Conservation (phyloP, 1,140 invertebrate genomes). For the Drosophila arawakana region DNA sequence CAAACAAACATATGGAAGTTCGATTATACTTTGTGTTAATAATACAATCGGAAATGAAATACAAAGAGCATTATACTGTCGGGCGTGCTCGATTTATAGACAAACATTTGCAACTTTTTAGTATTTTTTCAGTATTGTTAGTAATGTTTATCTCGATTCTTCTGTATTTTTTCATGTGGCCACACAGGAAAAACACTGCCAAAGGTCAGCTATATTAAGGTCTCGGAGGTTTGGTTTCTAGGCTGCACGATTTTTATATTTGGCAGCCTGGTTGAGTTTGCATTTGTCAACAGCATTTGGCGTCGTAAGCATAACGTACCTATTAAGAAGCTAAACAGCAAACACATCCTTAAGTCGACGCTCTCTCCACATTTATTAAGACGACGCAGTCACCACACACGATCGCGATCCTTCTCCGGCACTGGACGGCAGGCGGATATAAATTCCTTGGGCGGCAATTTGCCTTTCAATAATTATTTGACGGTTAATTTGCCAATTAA, state of each 20-base stretch:
- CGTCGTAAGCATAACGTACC: constrained; percentile 92
- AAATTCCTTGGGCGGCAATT: constrained; percentile 68
- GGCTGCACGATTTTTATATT: constrained; percentile 94
- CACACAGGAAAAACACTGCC: constrained; percentile 90
- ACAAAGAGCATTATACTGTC: no score
- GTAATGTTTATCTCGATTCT: neutral
- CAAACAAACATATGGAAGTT: no score
- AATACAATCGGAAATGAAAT: no score
- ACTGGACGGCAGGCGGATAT: constrained; percentile 86
- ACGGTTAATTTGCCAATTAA: constrained; percentile 76
- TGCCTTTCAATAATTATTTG: constrained; percentile 71
- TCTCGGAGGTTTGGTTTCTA: constrained; percentile 95
- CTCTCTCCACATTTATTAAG: constrained; percentile 90
- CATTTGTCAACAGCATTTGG: constrained; percentile 96
- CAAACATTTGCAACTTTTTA: no score
- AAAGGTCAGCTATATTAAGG: constrained; percentile 96
- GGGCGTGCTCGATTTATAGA: no score
- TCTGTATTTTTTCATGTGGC: neutral
- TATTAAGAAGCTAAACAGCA: constrained; percentile 92
- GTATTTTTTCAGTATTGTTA: no score
- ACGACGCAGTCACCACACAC: constrained; percentile 88
- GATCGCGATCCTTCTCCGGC: constrained; percentile 90
- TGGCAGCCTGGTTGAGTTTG: constrained; percentile 93
- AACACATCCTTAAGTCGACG: constrained; percentile 93
- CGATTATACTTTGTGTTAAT: no score